Base-by-base conservation (phyloP, 23 tunicate genomes). In the Trididemnum nubilum region DNA sequence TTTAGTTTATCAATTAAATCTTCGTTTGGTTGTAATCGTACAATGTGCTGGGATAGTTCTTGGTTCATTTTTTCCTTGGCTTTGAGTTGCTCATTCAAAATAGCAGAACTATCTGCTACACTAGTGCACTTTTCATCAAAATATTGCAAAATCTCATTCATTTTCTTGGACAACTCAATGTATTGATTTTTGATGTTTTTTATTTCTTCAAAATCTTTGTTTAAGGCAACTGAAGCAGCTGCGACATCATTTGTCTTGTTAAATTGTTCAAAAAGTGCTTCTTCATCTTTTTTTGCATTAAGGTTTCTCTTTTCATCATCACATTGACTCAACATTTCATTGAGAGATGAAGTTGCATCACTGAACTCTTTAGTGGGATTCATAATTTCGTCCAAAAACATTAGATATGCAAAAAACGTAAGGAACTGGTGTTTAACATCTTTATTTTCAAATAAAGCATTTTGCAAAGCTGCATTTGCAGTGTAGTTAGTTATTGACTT, bases 351-450 rank as follows among this genome's bases (percentile, higher is more conserved):
- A 30, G 4, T 31, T 7, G 4, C 15, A 67, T 33, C 25, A 7
- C 23, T 7, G 26, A 61, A 61, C 4, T 61, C 67, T 44, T 44
- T 44, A 61, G 18, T n/a, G 26, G 28, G 3, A 5, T 30, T 33
- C 7, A 33, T 3, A 3, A 67, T 5, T 67, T 67, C 7, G 7
- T 67, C 74, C 38, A 67, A 67, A 67, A 67, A 67, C 74, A 31
- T 3, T 15, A 67, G 22, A 30, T 31, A 67, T 4, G 12, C n/a
- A 5, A 38, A 31, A 5, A 33, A 67, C 3, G 74, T 9, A 67
- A 67, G 37, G 22, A 67, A 67, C 22, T 67, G 74, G 33, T 67
- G 74, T 38, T 67, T 67, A 5, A 67, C 2, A 4, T 33, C 74
- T 67, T 67, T 67, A 9, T 32, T 67, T 67, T 67, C 74, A 67